Conservation (phyloP, 2,113 vertebrate species). For the Asarcornis scutulata region DNA sequence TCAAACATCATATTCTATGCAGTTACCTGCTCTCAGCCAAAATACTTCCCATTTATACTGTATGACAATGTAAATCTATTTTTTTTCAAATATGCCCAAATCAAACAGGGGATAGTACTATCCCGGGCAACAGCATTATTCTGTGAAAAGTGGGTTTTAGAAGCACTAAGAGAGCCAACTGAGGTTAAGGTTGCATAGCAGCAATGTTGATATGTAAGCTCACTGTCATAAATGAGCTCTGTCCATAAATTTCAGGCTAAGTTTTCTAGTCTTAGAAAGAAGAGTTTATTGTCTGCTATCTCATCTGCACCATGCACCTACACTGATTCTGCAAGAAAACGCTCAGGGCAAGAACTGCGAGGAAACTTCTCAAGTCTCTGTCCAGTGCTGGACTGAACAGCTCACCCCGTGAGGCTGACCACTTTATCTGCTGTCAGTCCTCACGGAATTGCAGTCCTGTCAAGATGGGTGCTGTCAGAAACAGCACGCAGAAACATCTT, state of each 20-base stretch:
- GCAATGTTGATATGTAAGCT: background rate
- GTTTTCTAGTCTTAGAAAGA: background rate
- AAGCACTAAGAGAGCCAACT: background rate
- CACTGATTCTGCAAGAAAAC: background rate
- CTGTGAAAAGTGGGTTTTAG: background rate
- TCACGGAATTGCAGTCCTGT: background rate
- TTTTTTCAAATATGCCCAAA: background rate
- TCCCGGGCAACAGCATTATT: background rate
- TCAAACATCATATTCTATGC: background rate
- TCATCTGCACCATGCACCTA: background rate
- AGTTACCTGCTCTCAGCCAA: background rate
- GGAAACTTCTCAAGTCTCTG: background rate
- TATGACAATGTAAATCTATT: background rate
- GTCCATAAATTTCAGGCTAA: background rate
- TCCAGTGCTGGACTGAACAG: background rate
- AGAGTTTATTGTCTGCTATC: background rate
- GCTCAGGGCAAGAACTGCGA: background rate
- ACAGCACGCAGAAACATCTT: background rate
- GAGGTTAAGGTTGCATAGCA: background rate
- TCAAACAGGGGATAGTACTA: background rate
- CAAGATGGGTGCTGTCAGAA: fast-evolving
- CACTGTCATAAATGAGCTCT: background rate
- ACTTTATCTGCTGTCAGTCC: fast-evolving
- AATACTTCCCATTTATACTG: background rate
- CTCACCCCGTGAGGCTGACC: background rate